Evolutionary conservation across 2,888 invertebrate genomes (phyloP).

Genomic region (Mythimna impura): DNA sequence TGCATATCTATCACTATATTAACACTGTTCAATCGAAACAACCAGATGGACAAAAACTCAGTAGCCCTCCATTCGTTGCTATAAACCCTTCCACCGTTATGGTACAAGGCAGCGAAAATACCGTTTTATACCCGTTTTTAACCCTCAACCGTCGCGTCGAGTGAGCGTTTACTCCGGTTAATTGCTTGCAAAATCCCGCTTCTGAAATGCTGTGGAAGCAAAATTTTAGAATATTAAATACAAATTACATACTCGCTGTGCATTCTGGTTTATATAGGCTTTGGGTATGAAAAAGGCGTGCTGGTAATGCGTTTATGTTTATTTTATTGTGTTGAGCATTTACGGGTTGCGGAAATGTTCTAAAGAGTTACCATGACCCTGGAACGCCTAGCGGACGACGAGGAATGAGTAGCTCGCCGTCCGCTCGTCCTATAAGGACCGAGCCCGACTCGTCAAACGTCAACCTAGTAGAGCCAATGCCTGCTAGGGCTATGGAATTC

Average conservation of each 20-base stretch:
- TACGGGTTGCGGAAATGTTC: neutral
- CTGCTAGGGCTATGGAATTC: too few species aligned
- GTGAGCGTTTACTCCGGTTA: slow-evolving; percentile 62
- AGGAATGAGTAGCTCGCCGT: too few species aligned
- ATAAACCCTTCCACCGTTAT: slow-evolving; percentile 42
- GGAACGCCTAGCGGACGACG: too few species aligned
- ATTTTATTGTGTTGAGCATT: slow-evolving; percentile 3
- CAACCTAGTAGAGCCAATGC: too few species aligned
- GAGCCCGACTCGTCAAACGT: too few species aligned
- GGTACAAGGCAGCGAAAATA: slow-evolving; percentile 54
- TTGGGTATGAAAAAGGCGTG: slow-evolving; percentile 9
- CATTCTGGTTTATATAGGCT: slow-evolving; percentile 48
- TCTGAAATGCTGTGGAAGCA: slow-evolving; percentile 36
- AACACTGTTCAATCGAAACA: slow-evolving; percentile 16
- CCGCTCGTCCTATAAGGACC: too few species aligned
- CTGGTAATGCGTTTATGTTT: slow-evolving; percentile 12
- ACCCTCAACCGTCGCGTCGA: slow-evolving; percentile 56
- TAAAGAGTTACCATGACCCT: too few species aligned
- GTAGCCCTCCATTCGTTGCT: slow-evolving; percentile 26
- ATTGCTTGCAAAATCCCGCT: slow-evolving; percentile 64
- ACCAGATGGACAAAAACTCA: slow-evolving; percentile 19
- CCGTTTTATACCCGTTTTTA: slow-evolving; percentile 57
- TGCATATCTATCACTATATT: neutral
- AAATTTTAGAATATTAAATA: slow-evolving; percentile 54
- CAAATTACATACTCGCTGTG: slow-evolving; percentile 54